Base-by-base conservation (phyloP, 2,797 vertebrate genomes). In the Pipistrellus pipistrellus region DNA sequence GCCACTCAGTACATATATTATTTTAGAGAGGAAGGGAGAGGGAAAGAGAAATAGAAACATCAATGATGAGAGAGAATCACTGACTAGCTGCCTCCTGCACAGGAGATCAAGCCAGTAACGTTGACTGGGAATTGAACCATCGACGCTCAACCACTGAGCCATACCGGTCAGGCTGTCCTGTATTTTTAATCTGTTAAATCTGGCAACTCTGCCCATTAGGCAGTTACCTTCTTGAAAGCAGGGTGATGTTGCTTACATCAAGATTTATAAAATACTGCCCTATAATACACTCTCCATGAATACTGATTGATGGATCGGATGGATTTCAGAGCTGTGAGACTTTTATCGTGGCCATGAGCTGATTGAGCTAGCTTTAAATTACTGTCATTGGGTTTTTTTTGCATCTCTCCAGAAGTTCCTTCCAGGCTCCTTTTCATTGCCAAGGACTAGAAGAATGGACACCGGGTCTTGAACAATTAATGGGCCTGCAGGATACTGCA, bases 401-500 rank as follows among this genome's bases (percentile, higher is more conserved):
- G 6, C 8, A 30, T 51, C 46, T 88, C 85, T 90, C 46, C 57
- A 25, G 14, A 25, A 76, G 53, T 51, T 84, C 76, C 41, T 88
- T 84, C 83, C 83, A 87, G 64, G 48, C 25, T 80, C 46, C 66
- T 64, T 23, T 18, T 48, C 8, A 53, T 15, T 89, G 94, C 88
- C 83, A 89, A 94, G 32, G 94, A 25, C 10, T 75, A n/a, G 90
- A 77, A 93, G 88, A 92, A 82, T 3, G 30, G 71, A 91, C 46
- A 78, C 76, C 23, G 0, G 62, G 84, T 85, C 84, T 59, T 95
- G 25, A 94, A 96, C 94, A 96, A 94, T 96, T 91, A 51, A 95
- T 93, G 91, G 84, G n/a, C 89, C 75, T 38, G 13, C 41, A 46
- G 91, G 84, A 85, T 62, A 44, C 30, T 27, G 93, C 73, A 64